Percentiles rank a stretch among this genome's conserved stretches.
Evolutionary conservation across 2,113 vertebrate genomes (phyloP).

Genomic region (Xenopus tropicalis): DNA sequence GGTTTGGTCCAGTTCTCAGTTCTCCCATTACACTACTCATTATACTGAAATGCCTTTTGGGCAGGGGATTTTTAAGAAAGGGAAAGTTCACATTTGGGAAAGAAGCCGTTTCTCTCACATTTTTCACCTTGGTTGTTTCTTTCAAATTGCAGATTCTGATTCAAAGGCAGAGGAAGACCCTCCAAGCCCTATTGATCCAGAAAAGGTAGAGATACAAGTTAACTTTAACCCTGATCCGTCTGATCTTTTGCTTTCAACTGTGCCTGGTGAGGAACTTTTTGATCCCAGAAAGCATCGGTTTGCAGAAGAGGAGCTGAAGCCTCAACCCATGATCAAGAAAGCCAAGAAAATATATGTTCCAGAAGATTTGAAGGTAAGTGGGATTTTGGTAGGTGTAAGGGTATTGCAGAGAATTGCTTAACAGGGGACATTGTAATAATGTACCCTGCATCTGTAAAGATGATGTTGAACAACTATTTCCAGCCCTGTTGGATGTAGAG

Average conservation of each 20-base stretch:
- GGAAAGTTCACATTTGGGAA: too few relatives aligned
- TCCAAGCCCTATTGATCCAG: constrained; percentile 81
- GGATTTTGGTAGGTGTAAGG: background rate
- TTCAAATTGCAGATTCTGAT: background rate
- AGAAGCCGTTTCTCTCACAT: too few relatives aligned
- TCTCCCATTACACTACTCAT: too few relatives aligned
- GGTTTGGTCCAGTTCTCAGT: too few relatives aligned
- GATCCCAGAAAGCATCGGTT: constrained; percentile 96
- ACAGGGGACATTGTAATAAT: background rate
- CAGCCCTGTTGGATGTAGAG: too few relatives aligned
- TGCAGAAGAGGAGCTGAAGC: constrained; percentile 92
- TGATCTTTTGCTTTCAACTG: constrained; percentile 93
- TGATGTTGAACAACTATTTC: too few relatives aligned
- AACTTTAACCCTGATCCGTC: constrained; percentile 93
- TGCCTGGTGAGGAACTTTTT: constrained; percentile 94
- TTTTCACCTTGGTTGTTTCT: too few relatives aligned
- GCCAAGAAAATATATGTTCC: constrained; percentile 96
- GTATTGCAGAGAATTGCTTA: background rate
- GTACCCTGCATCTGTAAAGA: background rate
- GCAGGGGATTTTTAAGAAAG: too few relatives aligned
- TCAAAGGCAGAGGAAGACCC: constrained; percentile 61
- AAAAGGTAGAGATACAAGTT: constrained; percentile 86
- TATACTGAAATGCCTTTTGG: too few relatives aligned
- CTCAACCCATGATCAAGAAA: constrained; percentile 99
- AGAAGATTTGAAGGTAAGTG: constrained; percentile 85